phyloP scores from a whole-genome alignment of 2,797 vertebrate species.

The Sebastes taczanowskii region DNA sequence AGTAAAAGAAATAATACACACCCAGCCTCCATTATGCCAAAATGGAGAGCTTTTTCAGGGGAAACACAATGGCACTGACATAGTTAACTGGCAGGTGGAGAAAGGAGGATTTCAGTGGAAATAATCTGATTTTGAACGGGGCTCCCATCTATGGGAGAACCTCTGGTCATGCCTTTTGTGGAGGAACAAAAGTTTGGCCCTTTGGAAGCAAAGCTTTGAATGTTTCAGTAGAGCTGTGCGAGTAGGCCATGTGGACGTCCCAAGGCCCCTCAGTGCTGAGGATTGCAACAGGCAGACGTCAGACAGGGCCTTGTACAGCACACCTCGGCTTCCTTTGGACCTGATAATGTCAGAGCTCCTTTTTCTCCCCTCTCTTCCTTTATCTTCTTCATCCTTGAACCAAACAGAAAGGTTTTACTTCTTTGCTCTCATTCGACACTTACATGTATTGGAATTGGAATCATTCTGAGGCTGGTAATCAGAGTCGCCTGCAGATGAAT shows the following conservation, averaged over 20 bases:
- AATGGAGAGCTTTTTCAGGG: slow-evolving; percentile 88
- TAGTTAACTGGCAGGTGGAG: slow-evolving; percentile 96
- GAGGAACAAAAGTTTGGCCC: slow-evolving; percentile 85
- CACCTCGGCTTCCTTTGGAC: slow-evolving; percentile 40
- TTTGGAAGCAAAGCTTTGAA: slow-evolving; percentile 84
- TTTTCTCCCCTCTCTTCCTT: slow-evolving; percentile 11
- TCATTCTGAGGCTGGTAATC: background rate
- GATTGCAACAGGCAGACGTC: slow-evolving; percentile 70
- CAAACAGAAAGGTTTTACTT: slow-evolving; percentile 10
- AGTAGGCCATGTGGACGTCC: slow-evolving; percentile 82
- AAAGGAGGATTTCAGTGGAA: slow-evolving; percentile 92
- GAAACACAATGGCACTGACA: slow-evolving; percentile 88
- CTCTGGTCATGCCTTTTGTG: slow-evolving; percentile 86
- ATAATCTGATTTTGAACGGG: slow-evolving; percentile 95
- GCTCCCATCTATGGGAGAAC: slow-evolving; percentile 81
- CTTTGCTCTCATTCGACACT: background rate
- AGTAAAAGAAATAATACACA: slow-evolving; percentile 91
- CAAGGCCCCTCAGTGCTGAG: slow-evolving; percentile 70
- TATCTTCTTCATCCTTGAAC: slow-evolving; percentile 36
- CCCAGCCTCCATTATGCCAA: slow-evolving; percentile 86
- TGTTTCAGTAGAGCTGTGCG: slow-evolving; percentile 79
- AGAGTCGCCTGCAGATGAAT: slow-evolving; percentile 1
- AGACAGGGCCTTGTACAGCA: slow-evolving; percentile 39
- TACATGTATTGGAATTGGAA: background rate
- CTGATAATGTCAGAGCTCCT: slow-evolving; percentile 12